A percentile compares a stretch with the other conserved stretches of the same genome.
phyloP scores from a whole-genome alignment of 2,888 invertebrate genomes.

The Heliconius erato region DNA sequence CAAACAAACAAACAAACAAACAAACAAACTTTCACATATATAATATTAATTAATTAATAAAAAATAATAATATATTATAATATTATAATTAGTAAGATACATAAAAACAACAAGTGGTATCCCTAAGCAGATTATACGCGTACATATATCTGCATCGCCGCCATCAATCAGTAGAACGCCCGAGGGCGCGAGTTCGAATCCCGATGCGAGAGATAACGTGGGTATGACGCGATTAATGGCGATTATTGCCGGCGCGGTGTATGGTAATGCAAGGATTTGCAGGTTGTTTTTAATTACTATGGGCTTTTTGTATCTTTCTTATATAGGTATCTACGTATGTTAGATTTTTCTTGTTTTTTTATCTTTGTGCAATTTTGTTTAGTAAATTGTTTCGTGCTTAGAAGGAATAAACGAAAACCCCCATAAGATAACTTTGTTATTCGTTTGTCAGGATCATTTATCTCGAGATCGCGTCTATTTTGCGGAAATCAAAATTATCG shows the following conservation, averaged over 20 bases:
- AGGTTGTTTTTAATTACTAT: slow-evolving; percentile 16
- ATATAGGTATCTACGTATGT: not conserved
- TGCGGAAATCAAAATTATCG: too few species aligned
- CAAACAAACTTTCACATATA: not conserved
- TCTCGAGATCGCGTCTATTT: too few species aligned
- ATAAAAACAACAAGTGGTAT: not conserved
- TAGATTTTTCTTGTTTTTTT: too few species aligned
- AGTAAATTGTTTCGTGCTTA: too few species aligned
- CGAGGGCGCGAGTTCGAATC: slow-evolving; percentile 61
- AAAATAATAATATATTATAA: not conserved
- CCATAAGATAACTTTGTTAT: too few species aligned
- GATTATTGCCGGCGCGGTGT: slow-evolving; percentile 52
- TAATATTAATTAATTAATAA: not conserved
- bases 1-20: too few species aligned
- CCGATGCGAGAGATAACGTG: slow-evolving; percentile 58
- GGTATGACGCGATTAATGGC: slow-evolving; percentile 55
- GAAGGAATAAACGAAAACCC: too few species aligned
- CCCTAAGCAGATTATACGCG: slow-evolving; percentile 42
- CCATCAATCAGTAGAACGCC: slow-evolving; percentile 67
- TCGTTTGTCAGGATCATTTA: too few species aligned
- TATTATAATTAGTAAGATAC: not conserved
- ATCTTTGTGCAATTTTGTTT: too few species aligned
- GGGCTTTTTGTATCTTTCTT: not conserved
- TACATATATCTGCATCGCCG: slow-evolving; percentile 51
- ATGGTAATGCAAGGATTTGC: slow-evolving; percentile 14